Base-by-base conservation (phyloP, 1,140 invertebrate genomes). In the Dolichoris vasculosae region DNA sequence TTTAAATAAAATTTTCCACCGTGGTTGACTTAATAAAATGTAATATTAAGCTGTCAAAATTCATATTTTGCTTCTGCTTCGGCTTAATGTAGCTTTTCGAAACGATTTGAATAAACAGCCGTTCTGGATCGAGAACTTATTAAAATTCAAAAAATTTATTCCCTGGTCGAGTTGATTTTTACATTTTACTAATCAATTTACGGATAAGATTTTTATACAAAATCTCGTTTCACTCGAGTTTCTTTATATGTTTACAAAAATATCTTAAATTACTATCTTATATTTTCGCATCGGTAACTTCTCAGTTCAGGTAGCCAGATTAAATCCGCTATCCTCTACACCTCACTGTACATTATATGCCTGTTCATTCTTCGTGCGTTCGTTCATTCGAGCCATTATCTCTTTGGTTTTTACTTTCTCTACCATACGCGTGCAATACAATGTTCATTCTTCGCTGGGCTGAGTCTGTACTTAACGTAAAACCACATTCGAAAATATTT, bases 1-100 rank as follows among this genome's bases (percentile, higher is more conserved):
- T 30, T 69, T 69, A 38, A 32, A 69, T 69, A 69, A 69, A 69
- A 69, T 69, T 69, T 69, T 69, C 67, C 67, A 38, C 20, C 35
- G 13, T 38, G 40, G 15, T 69, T 38, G 67, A 30, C 67, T 69
- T 69, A 69, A 69, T 69, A 38, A 69, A 69, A 30, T 30, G 13
- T 35, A 69, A 40, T 40, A 38, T 69, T 69, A 69, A 69, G 67
- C 67, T 69, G 32, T 35, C 67, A 69, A 69, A 69, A 69, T 9
- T 69, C 17, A 8, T 69, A 69, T 35, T 69, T 69, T 69, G 35
- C 17, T 7, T 35, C 32, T 13, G 30, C n/a, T 6, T 69, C 20
- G 17, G 32, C 67, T 35, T 69, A 40, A 23, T 69, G 3, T 8
- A 40, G 67, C 2, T 40, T 38, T 69, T 30, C 67, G 40, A 30